Base-by-base conservation (phyloP, 1,140 invertebrate genomes). In the Zaprionus africanus region DNA sequence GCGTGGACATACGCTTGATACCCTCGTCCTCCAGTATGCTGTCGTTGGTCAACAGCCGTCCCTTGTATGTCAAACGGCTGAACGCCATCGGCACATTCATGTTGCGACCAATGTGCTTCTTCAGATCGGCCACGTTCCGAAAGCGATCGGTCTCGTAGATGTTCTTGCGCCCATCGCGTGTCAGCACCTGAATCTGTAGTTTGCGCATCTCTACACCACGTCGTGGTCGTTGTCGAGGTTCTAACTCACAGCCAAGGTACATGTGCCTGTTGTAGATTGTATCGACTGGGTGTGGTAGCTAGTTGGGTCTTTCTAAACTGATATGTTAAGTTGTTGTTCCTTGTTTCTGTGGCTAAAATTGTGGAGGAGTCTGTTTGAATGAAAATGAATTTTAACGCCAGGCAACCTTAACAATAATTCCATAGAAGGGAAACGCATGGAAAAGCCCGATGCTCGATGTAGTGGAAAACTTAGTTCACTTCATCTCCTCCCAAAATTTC, bases 71-170 rank as follows among this genome's bases (percentile, higher is more conserved):
- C 65, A 88, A 24, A 22, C 81, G 69, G n/a, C 85, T 84, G 49
- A 90, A 88, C n/a, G 70, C 58, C 84, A 88, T 88, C 31, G 84
- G 84, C 34, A 88, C 84, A 43, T 54, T 54, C 75, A 88, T 34
- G 19, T 24, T 22, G 2, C 76, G 71, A 4, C 84, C 84, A n/a
- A 88, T 90, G 11, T 58, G 68, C n/a, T 61, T 24, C 66, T 88
- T 88, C 1, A 88, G 69, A 2, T 69, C 65, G 15, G 64, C 68
- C 12, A 90, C 84, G 5, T 76, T 84, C 2, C 61, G 70, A 0
- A 71, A 90, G 4, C 76, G 78, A 19, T 84, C 81, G 17, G 73
- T 61, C 58, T 88, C 85, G n/a, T 76, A 90, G n/a, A 81, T 64
- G 49, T 17, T 76, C 28, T 72, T 84, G 1, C 72, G 58, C 4